A percentile compares a stretch with the other conserved stretches of the same genome.
These are phyloP conservation scores for Mimas tiliae DNA, from an alignment of 2,888 invertebrate species.

Conservation along the genomic window DNA sequence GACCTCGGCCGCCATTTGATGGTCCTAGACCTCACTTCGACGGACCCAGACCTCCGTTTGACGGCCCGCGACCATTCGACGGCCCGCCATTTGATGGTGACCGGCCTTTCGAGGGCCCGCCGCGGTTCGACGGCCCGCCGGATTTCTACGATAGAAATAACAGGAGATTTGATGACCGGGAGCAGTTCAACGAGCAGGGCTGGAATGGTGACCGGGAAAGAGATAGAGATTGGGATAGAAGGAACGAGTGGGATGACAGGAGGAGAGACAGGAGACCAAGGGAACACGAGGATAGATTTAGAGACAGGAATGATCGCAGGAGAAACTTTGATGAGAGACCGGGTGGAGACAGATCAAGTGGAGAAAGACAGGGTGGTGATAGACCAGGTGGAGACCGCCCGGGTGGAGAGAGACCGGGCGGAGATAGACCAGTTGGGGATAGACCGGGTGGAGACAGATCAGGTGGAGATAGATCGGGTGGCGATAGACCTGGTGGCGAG, in stretches of 20 bases:
- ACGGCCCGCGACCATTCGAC: conserved; percentile 56
- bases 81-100: conserved; percentile 50
- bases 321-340: conserved; percentile 32
- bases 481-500: neutral
- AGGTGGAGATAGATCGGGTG: neutral
- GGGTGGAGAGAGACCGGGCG: neutral
- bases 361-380: neutral
- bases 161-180: conserved; percentile 72
- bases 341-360: neutral
- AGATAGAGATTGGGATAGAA: conserved; percentile 58
- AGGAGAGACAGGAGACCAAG: conserved; percentile 54
- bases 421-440: neutral
- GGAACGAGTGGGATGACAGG: conserved; percentile 66
- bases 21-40: conserved; percentile 58
- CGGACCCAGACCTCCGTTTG: conserved; percentile 57
- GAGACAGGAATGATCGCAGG: conserved; percentile 39
- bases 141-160: conserved; percentile 66
- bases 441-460: neutral
- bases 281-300: conserved; percentile 37
- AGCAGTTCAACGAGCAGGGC: conserved; percentile 65
- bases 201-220: conserved; percentile 67
- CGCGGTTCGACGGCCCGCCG: conserved; percentile 57
- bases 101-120: conserved; percentile 48
- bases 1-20: conserved; percentile 59
- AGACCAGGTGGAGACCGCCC: neutral